Evolutionary conservation across 2,888 invertebrate genomes (phyloP).

Genomic region (Cryptocephalus moraei): DNA sequence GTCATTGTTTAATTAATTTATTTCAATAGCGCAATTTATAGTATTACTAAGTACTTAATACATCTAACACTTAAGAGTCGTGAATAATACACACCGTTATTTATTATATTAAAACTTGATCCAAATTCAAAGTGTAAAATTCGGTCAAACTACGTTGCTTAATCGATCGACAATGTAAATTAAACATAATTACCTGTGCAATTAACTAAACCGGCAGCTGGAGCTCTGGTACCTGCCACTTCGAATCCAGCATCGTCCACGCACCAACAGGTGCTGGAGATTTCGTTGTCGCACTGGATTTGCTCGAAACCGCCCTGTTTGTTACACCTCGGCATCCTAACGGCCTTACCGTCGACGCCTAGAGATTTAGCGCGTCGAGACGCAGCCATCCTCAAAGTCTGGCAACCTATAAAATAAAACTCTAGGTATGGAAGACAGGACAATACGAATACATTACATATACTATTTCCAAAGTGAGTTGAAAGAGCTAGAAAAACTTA

Average conservation of each 20-base stretch:
- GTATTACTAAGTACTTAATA: too few relatives aligned
- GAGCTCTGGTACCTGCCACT: slow-evolving; percentile 62
- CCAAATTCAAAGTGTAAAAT: too few relatives aligned
- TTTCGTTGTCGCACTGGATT: slow-evolving; percentile 66
- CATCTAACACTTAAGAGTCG: too few relatives aligned
- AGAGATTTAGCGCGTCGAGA: slow-evolving; percentile 51
- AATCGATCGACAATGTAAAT: neutral
- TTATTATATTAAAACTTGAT: too few relatives aligned
- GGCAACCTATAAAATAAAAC: slow-evolving; percentile 42
- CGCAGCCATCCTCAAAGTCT: slow-evolving; percentile 53
- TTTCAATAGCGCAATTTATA: too few relatives aligned
- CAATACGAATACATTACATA: too few relatives aligned
- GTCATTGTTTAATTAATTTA: too few relatives aligned
- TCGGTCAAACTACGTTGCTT: too few relatives aligned
- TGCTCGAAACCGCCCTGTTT: slow-evolving; percentile 64
- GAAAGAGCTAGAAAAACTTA: too few relatives aligned
- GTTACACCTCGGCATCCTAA: slow-evolving; percentile 62
- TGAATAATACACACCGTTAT: too few relatives aligned
- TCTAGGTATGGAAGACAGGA: too few relatives aligned
- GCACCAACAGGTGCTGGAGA: slow-evolving; percentile 72
- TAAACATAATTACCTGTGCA: slow-evolving; percentile 46
- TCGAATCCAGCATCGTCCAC: slow-evolving; percentile 72
- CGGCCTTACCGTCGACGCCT: slow-evolving; percentile 38
- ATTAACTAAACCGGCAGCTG: slow-evolving; percentile 54
- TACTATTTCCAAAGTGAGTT: too few relatives aligned